Evolutionary conservation across 2,113 vertebrate species (phyloP).

Genomic region (Vireo altiloquus): DNA sequence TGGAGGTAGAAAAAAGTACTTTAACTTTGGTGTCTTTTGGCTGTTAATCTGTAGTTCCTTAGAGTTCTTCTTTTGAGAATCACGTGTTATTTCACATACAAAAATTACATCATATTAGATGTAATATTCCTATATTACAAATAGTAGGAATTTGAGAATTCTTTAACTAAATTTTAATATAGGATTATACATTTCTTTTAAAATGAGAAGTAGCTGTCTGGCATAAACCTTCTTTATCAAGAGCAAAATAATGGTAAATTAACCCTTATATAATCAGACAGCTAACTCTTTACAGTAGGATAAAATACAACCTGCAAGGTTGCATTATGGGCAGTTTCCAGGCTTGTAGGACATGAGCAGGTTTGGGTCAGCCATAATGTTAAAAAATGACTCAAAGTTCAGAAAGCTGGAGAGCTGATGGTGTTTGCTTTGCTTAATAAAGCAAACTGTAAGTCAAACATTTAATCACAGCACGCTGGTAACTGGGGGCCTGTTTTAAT

Average conservation of each 20-base stretch:
- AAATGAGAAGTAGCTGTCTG: not conserved
- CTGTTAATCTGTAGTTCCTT: not conserved
- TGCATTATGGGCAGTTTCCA: not conserved
- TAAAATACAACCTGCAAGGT: not conserved
- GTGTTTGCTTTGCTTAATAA: constrained; percentile 58
- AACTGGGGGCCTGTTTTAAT: constrained; percentile 22
- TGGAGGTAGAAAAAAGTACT: not conserved
- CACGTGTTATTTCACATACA: not conserved
- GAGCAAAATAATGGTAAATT: not conserved
- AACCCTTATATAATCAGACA: not conserved
- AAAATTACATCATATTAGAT: not conserved
- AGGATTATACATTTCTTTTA: not conserved
- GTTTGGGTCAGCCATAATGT: not conserved
- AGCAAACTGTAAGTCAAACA: constrained; percentile 59
- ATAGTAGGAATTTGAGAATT: not conserved
- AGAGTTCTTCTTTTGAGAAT: not conserved
- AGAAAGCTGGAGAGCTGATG: constrained; percentile 30
- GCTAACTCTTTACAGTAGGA: not conserved
- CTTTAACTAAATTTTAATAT: not conserved
- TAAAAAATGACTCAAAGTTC: constrained; percentile 17
- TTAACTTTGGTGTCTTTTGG: not conserved
- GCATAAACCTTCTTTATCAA: not conserved
- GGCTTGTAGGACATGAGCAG: not conserved
- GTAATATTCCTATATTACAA: not conserved
- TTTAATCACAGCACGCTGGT: constrained; percentile 39